Base-by-base conservation (phyloP, 2,888 invertebrate species). In the Thumatha senex region DNA sequence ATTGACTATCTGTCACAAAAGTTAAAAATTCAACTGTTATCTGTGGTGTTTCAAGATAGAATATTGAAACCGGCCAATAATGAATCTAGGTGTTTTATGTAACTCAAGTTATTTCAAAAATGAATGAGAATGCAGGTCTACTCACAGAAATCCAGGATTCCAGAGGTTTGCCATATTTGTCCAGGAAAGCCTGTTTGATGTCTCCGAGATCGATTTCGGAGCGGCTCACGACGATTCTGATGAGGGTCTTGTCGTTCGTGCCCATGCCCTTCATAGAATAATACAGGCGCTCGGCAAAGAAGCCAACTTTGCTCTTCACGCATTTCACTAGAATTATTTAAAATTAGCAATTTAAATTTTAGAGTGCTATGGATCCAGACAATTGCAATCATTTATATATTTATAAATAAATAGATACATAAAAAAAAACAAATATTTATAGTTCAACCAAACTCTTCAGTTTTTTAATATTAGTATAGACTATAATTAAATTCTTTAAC, bases 121-220 rank as follows among this genome's bases (percentile, higher is more conserved):
- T n/a, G 34, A 55, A 63, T 42, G n/a, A 24, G 5, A 59, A 30
- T 45, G 18, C 46, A 41, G 52, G 52, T 59, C 34, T 66, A 93
- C 95, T 94, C 93, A 97, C 98, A 86, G 95, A 93, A 72, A 98
- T 96, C 95, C 96, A 97, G 73, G 93, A 94, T 78, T 96, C 97
- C 79, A 98, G 86, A 51, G 95, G 92, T 84, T 97, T 97, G 74
- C 95, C 96, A 77, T 95, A 98, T 78, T 94, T 94, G 69, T 96
- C 95, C 71, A 95, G 92, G 92, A 97, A 98, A 61, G 97, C 97
- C 78, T 96, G 95, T 82, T 98, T 98, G 78, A 98, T 97, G 82
- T 97, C 97, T 49, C 96, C 97, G 74, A 98, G 93, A 86, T 98
- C 98, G 70, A 97, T 97, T 92, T 98, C 96, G 50, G 96, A 96